Conservation (phyloP, 1,140 invertebrate genomes). For the Drosophila biarmipes region DNA sequence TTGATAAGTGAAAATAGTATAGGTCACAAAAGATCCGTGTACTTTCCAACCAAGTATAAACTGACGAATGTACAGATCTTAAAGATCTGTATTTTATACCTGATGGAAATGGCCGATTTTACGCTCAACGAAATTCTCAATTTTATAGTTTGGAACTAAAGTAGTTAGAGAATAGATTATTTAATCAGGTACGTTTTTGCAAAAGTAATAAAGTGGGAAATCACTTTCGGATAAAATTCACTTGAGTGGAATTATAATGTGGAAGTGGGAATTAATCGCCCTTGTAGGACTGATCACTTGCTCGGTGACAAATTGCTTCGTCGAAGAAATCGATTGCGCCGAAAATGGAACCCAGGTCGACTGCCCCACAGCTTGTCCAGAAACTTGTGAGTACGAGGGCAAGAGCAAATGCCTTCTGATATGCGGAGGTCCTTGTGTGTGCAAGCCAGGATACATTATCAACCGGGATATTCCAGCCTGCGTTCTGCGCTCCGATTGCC, state of each 20-base stretch:
- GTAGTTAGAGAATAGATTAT: background rate
- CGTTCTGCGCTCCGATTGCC: conserved; percentile 3
- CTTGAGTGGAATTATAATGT: background rate
- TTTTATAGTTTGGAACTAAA: too few species aligned
- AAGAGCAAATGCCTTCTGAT: background rate
- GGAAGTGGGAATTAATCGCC: background rate
- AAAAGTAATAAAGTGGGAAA: too few species aligned
- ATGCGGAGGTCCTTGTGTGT: conserved; percentile 10
- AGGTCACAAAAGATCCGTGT: too few species aligned
- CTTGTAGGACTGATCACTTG: background rate
- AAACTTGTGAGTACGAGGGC: background rate
- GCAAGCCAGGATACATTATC: conserved; percentile 12
- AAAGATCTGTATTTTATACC: too few species aligned
- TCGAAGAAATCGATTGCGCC: background rate
- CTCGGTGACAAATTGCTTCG: background rate
- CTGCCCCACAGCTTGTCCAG: background rate
- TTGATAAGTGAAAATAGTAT: too few species aligned
- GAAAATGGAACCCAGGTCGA: background rate
- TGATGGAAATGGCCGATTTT: too few species aligned
- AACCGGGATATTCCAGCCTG: background rate
- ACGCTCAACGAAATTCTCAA: too few species aligned
- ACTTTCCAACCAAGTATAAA: too few species aligned
- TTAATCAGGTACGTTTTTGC: background rate
- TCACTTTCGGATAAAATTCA: background rate
- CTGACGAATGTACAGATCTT: too few species aligned